Base-by-base conservation (phyloP, 2,888 invertebrate species). In the Peribatodes rhomboidaria region DNA sequence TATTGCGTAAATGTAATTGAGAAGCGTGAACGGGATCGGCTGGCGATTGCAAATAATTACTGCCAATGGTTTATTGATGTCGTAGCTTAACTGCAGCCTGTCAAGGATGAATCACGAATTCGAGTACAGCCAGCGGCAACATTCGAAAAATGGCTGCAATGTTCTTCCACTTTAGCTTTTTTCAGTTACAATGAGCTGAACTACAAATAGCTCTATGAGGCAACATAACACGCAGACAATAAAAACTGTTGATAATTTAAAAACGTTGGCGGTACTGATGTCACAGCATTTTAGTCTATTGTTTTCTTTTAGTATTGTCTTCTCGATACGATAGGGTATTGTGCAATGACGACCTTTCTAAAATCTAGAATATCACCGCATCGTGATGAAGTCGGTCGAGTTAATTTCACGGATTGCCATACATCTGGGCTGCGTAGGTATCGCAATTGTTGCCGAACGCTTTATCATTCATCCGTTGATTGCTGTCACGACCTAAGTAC, bases 321-420 rank as follows among this genome's bases (percentile, higher is more conserved):
- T 35, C 35, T 35, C 1, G 8, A 31, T 14, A 39, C 2, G 16
- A 1, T 33, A 11, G 13, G 1, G 0, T 42, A 42, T 54, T 42
- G 31, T 27, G 41, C 14, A 41, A 54, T 13, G 8, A 13, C 44
- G 27, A 47, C 54, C 49, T 39, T 56, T 56, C 49, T 35, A 50
- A 37, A 55, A 56, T 50, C 54, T 46, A 56, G 39, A 63, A 46
- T 44, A 50, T 64, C 52, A 44, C 56, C 53, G 54, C 41, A 47
- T 62, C 62, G 61, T 64, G 65, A 53, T 69, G 70, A 65, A 68
- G 70, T 62, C 62, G 61, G 55, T 58, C 61, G 55, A 61, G 60
- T 71, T 71, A 54, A 72, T 72, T 74, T 71, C 69, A 62, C 69
- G 65, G 70, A 61, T 68, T 63, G 59, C 33, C 61, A 64, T 61